A percentile compares a stretch with the other conserved stretches of the same genome.
These are phyloP conservation scores for Phlogophora meticulosa DNA, from an alignment of 2,888 invertebrate genomes.

Conservation along the genomic window DNA sequence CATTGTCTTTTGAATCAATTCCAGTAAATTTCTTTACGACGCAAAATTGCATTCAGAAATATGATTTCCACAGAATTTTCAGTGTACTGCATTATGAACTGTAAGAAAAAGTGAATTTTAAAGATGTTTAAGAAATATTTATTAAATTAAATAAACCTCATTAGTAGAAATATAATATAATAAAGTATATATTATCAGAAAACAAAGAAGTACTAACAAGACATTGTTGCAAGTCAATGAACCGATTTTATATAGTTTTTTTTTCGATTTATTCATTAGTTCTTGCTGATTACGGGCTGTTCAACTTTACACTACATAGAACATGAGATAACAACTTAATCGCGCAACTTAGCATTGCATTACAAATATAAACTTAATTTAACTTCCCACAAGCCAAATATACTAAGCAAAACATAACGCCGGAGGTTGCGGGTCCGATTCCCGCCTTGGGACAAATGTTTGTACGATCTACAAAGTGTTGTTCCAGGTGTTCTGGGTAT, in stretches of 20 bases:
- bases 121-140: background rate
- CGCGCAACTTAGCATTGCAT: conserved; percentile 20
- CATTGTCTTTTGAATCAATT: no score
- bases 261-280: conserved; percentile 51
- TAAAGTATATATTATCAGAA: conserved; percentile 14
- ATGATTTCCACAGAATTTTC: no score
- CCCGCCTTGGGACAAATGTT: no score
- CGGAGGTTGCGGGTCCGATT: no score
- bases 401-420: background rate
- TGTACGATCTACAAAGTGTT: no score
- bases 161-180: background rate
- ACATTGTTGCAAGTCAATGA: conserved; percentile 56
- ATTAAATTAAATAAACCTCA: background rate
- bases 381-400: background rate
- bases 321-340: conserved; percentile 50
- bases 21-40: no score
- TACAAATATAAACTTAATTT: conserved; percentile 12
- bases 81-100: background rate
- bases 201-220: conserved; percentile 40
- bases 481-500: no score
- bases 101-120: background rate
- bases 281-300: conserved; percentile 54
- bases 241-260: conserved; percentile 54
- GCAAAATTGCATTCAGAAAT: no score
- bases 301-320: conserved; percentile 56